Evolutionary conservation across 2,888 invertebrate species (phyloP), one percentile per base, ranked within the genome.

Genomic region (Acrocera orbiculus): DNA sequence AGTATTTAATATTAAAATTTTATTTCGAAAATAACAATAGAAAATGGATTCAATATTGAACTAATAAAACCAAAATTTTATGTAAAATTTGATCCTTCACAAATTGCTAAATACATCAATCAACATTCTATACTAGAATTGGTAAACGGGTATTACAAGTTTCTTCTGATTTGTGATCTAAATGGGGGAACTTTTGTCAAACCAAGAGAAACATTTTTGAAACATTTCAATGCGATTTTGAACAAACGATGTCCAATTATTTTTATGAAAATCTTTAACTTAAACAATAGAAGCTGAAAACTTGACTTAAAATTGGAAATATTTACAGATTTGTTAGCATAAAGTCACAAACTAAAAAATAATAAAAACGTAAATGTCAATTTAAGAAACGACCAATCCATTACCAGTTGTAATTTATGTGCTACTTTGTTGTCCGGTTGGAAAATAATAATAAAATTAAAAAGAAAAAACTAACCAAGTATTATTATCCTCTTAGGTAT

Each of bases 351-450:
- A 10, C 10, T 30, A 34, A 40, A 38, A 34, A 37, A 40, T 45
- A 46, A 46, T 45, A 46, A 45, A 46, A 46, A 45, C 44, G 45
- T 46, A 46, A 46, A 44, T 40, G 46, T 46, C 46, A 46, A 46
- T 46, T 46, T 46, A 46, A 42, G 44, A 45, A 45, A 46, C 44
- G 42, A 40, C 43, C 44, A 46, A 45, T 46, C 44, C 46, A 44
- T 46, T 45, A 44, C 41, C 37, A 32, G 27, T 35, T 44, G 42
- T 45, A 46, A 46, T 46, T 46, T 46, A 46, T 45, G 43, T 40
- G 32, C 39, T 40, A 27, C 10, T 20, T 30, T 4, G 31, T 32
- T 15, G 23, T 29, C 26, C 27, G 16, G 27, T 35, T 8, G 22
- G 22, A 10, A 17, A 25, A 14, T 16, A 29, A 29, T 23, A 27